phyloP scores from a whole-genome alignment of 2,797 vertebrate species.

The Tenualosa thibaudeaui region DNA sequence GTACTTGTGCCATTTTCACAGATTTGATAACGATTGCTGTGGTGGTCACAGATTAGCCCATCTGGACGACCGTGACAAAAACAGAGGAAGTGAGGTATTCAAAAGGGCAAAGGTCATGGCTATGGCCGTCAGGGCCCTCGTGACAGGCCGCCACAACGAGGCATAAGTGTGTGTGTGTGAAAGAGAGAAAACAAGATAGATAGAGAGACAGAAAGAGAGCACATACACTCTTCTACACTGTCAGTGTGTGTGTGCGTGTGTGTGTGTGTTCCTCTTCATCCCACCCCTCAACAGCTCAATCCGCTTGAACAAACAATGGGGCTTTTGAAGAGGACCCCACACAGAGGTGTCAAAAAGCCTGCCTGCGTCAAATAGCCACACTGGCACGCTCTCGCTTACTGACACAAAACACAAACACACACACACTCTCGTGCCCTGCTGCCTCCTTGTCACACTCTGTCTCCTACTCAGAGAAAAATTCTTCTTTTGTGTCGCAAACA shows the following conservation, averaged over 20 bases:
- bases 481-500: not conserved
- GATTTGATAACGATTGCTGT: not conserved
- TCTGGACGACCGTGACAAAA: not conserved
- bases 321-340: constrained; percentile 12
- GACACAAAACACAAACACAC: not conserved
- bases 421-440: not conserved
- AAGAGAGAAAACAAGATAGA: not conserved
- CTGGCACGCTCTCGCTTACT: not conserved
- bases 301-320: constrained; percentile 15
- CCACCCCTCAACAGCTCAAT: not conserved
- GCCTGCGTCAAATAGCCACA: not conserved
- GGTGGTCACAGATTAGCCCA: not conserved
- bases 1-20: not conserved
- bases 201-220: too few species aligned
- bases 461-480: not conserved
- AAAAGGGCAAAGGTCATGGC: not conserved
- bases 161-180: not conserved
- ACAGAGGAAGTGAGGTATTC: not conserved
- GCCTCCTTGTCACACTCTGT: not conserved
- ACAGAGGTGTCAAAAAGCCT: constrained; percentile 14
- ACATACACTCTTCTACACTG: not conserved
- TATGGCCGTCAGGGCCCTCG: not conserved
- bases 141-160: not conserved
- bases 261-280: not conserved
- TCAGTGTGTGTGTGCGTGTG: constrained; percentile 2